Conservation (phyloP, 2,113 vertebrate species). For the Piaya cayana region DNA sequence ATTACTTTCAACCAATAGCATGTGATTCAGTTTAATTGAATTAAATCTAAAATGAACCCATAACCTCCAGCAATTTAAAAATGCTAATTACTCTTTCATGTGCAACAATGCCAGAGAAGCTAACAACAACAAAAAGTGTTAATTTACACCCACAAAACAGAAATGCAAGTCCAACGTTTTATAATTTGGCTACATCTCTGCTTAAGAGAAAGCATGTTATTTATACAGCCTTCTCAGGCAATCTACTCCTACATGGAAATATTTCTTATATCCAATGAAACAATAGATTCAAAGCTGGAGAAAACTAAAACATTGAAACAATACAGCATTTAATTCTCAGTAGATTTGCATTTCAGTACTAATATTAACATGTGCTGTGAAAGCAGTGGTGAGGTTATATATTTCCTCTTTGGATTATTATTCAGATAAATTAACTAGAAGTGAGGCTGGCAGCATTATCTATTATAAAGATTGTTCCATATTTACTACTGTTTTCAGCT, state of each 20-base stretch:
- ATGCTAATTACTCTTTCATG: conserved; percentile 76
- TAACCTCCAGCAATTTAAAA: conserved; percentile 65
- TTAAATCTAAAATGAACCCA: conserved; percentile 62
- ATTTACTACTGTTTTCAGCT: neutral
- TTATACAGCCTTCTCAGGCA: conserved; percentile 39
- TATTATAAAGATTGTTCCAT: neutral
- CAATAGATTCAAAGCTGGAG: conserved; percentile 55
- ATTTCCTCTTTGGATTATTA: conserved; percentile 2
- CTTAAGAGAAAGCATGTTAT: conserved; percentile 40
- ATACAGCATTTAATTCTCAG: neutral
- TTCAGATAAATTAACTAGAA: neutral
- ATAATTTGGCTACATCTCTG: conserved; percentile 61
- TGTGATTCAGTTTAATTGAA: conserved; percentile 47
- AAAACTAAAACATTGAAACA: conserved; percentile 39
- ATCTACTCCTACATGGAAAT: conserved; percentile 21
- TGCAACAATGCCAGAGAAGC: conserved; percentile 72
- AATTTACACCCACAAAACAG: conserved; percentile 75
- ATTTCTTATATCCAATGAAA: conserved; percentile 53
- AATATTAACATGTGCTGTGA: neutral
- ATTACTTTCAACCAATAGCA: conserved; percentile 61
- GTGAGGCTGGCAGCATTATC: neutral
- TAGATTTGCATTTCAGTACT: conserved; percentile 29
- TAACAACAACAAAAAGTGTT: conserved; percentile 71
- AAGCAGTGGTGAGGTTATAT: neutral
- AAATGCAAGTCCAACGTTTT: conserved; percentile 56